phyloP scores from a whole-genome alignment of 2,888 invertebrate species.

The Matsumyia berberina region DNA sequence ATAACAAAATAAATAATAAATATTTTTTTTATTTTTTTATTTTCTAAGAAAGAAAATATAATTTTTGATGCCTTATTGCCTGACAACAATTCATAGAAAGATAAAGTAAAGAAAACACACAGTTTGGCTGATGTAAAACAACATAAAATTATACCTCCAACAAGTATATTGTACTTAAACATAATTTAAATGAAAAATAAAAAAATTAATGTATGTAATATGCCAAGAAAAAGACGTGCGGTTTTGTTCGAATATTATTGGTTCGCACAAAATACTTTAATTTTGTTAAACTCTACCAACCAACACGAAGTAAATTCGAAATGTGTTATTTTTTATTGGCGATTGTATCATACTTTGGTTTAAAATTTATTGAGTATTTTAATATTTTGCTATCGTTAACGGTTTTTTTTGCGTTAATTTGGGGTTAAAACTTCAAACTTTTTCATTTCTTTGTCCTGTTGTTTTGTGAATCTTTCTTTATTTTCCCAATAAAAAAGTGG shows the following conservation, averaged over 20 bases:
- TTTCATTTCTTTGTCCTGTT: conserved; percentile 18
- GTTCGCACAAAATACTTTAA: conserved; percentile 64
- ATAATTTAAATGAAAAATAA: conserved; percentile 6
- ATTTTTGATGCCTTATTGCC: conserved; percentile 73
- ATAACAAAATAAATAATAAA: conserved; percentile 27
- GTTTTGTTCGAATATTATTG: conserved; percentile 49
- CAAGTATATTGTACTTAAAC: conserved; percentile 66
- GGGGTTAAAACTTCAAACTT: conserved; percentile 25
- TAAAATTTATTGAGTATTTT: not conserved
- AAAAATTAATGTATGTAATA: too few relatives aligned
- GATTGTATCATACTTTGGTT: conserved; percentile 27
- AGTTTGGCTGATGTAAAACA: conserved; percentile 27
- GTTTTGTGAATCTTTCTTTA: conserved; percentile 41
- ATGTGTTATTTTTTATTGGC: not conserved
- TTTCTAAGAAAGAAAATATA: conserved; percentile 46
- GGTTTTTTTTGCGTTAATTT: conserved; percentile 14
- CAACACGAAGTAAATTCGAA: conserved; percentile 5
- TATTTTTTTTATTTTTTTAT: conserved; percentile 29
- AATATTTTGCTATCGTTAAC: not conserved
- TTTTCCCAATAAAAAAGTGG: conserved; percentile 36
- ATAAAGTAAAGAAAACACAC: conserved; percentile 4
- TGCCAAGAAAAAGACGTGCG: conserved; percentile 17
- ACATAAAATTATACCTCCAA: conserved; percentile 32
- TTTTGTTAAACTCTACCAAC: conserved; percentile 6
- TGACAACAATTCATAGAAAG: conserved; percentile 34